phyloP scores from a whole-genome alignment of 2,888 invertebrate species.

The Drosophila greeni region DNA sequence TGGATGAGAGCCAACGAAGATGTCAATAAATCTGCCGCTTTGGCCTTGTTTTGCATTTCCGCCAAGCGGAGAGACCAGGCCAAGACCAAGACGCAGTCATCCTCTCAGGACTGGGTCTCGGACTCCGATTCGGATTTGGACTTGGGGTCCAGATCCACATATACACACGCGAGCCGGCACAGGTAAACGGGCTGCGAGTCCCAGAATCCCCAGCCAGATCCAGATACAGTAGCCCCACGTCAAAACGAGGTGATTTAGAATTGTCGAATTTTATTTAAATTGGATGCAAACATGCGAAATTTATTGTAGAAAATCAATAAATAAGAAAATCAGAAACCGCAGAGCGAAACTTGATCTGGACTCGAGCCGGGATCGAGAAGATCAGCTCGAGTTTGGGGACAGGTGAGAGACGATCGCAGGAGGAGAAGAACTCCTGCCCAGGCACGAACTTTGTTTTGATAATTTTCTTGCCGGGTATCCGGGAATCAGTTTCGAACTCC shows the following conservation, averaged over 20 bases:
- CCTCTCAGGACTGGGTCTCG: slow-evolving; percentile 12
- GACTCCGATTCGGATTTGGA: too few relatives aligned
- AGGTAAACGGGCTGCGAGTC: slow-evolving; percentile 29
- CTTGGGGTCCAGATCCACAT: slow-evolving; percentile 21
- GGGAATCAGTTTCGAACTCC: slow-evolving; percentile 2
- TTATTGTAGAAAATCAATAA: slow-evolving; percentile 78
- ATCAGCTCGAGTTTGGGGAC: slow-evolving; percentile 15
- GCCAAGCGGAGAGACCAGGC: slow-evolving; percentile 55
- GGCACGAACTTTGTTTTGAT: slow-evolving; percentile 57
- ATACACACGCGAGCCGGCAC: slow-evolving; percentile 63
- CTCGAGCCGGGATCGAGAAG: slow-evolving; percentile 13
- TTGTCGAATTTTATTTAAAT: slow-evolving; percentile 80
- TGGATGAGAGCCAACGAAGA: slow-evolving; percentile 62
- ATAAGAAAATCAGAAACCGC: slow-evolving; percentile 71
- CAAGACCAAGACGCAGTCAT: slow-evolving; percentile 50
- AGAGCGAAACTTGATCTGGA: slow-evolving; percentile 61
- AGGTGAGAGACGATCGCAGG: slow-evolving; percentile 27
- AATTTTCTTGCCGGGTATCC: slow-evolving; percentile 43
- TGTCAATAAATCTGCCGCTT: slow-evolving; percentile 76
- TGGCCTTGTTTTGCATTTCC: slow-evolving; percentile 77
- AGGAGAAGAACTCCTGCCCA: slow-evolving; percentile 50
- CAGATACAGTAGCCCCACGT: slow-evolving; percentile 75
- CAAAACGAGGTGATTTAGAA: slow-evolving; percentile 79
- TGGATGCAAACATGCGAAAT: slow-evolving; percentile 79
- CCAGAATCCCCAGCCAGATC: slow-evolving; percentile 29